Base-by-base conservation (phyloP, 2,797 vertebrate genomes). In the Capromys pilorides region DNA sequence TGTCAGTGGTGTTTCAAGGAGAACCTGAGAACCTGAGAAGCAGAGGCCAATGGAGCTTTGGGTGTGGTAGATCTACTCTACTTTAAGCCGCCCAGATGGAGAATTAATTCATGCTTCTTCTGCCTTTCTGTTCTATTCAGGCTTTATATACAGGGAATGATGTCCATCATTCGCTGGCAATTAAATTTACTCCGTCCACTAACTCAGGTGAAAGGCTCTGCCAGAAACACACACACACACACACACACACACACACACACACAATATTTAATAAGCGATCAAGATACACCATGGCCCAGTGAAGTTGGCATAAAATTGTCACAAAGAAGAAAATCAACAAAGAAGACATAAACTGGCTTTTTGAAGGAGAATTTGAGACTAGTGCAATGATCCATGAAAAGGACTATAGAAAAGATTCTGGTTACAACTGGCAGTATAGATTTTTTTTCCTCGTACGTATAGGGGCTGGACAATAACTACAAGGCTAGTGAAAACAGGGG, bases 401-500 rank as follows among this genome's bases (percentile, higher is more conserved):
- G 8, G 4, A 71, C 4, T 3, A 0, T 12, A 77, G 59, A 87
- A 71, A 13, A 79, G 22, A 86, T 49, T 78, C 9, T 67, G 12
- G 45, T 39, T 9, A 16, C 39, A 61, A 69, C 0, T 57, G 22
- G 28, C 31, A 45, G 2, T 73, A 39, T 16, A n/a, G 51, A 49
- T 66, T 7, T 3, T 28, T 78, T 9, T 22, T n/a, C 36, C 26
- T 39, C 12, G 18, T 78, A 14, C 73, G 45, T 67, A 45, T 73
- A 82, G 2, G 39, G 7, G n/a, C 26, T 67, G 14, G 6, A 66
- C 79, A 91, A 26, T 87, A 66, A 86, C 67, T n/a, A 57, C 1
- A 87, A 81, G 26, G 45, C 67, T 92, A 82, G 82, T 36, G 36
- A 84, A 88, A 79, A 41, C 22, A 94, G 84, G 28, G 28, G 45